Percentiles rank a stretch among this genome's conserved stretches.
Conservation (phyloP, 37 sponge, comb jelly and placozoan genomes). For the Hormiphora californensis region DNA sequence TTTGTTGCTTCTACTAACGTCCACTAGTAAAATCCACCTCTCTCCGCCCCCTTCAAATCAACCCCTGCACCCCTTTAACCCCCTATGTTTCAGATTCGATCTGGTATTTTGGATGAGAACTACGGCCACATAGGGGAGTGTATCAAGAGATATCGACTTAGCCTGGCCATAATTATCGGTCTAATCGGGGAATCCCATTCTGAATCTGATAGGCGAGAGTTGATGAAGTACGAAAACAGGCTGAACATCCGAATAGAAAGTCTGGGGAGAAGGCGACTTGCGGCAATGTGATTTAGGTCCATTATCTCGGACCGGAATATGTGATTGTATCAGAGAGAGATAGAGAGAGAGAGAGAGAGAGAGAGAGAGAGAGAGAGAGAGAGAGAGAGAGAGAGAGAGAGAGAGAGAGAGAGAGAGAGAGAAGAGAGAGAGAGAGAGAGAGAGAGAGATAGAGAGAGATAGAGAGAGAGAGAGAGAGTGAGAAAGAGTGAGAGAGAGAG, state of each 20-base stretch:
- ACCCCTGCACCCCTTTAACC: neutral
- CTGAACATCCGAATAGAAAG: slow-evolving; percentile 35
- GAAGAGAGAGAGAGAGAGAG: no score
- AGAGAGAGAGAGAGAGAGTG: no score
- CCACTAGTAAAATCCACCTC: neutral
- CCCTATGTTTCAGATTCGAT: slow-evolving; percentile 10
- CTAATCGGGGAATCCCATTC: neutral
- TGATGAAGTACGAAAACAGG: slow-evolving; percentile 48
- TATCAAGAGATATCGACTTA: slow-evolving; percentile 27
- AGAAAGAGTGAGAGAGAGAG: no score
- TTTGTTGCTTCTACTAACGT: neutral
- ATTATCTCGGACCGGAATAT: no score
- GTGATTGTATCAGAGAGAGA: no score
- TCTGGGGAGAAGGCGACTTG: neutral
- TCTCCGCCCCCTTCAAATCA: neutral
- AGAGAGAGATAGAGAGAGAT: no score
- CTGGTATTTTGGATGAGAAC: slow-evolving; percentile 26
- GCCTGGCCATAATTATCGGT: slow-evolving; percentile 34
- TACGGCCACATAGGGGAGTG: slow-evolving; percentile 50
- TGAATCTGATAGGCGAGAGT: neutral
- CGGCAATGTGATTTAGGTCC: no score
- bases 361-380: no score
- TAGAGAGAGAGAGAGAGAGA: no score
- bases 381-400: no score
- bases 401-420: no score